These are phyloP conservation scores for Clistopyga incitator DNA, from an alignment of 2,888 invertebrate genomes.

Conservation along the genomic window DNA sequence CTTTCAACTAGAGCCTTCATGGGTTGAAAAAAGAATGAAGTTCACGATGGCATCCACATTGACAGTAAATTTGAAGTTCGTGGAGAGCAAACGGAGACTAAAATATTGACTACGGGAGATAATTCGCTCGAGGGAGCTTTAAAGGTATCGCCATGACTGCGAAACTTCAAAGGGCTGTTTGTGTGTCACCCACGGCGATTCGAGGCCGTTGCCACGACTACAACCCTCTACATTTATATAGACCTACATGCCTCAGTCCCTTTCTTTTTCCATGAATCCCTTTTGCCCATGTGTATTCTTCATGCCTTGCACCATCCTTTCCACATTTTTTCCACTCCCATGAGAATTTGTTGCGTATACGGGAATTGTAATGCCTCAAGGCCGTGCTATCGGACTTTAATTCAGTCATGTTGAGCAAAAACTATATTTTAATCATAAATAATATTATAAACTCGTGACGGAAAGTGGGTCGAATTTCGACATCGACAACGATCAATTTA, in stretches of 20 bases:
- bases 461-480: neutral
- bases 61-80: neutral
- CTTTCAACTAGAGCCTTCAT: neutral
- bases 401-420: neutral
- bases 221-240: conserved; percentile 55
- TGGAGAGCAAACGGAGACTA: neutral
- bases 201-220: conserved; percentile 78
- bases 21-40: neutral
- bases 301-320: neutral
- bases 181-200: conserved; percentile 66
- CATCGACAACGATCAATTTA: neutral
- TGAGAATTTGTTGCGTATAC: neutral
- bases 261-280: conserved; percentile 13
- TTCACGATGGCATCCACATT: neutral
- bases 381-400: neutral
- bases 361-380: neutral
- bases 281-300: neutral
- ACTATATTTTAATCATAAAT: neutral
- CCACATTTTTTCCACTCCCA: neutral
- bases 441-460: neutral
- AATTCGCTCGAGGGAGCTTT: conserved; percentile 2
- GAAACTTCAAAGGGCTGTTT: conserved; percentile 58
- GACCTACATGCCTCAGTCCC: neutral
- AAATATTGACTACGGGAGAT: conserved; percentile 21
- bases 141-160: conserved; percentile 33